phyloP scores from a whole-genome alignment of 1,140 invertebrate species.

The Hypothenemus hampei region DNA sequence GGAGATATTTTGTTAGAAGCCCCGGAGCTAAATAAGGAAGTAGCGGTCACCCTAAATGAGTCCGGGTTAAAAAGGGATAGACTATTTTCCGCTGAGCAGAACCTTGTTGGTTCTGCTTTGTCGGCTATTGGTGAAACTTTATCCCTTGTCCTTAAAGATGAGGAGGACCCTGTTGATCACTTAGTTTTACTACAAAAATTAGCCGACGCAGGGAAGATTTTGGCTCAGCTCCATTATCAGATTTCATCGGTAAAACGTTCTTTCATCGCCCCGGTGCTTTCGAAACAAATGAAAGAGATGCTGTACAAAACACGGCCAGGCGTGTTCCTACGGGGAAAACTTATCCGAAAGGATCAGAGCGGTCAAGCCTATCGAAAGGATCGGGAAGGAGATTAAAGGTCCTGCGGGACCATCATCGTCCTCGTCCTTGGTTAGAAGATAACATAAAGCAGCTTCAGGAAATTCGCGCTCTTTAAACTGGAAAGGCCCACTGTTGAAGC shows the following conservation, averaged over 20 bases:
- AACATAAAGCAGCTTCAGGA: background rate
- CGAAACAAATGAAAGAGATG: background rate
- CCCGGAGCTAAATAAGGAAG: too few species aligned
- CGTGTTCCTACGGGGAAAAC: constrained; percentile 3
- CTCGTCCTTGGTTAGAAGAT: too few species aligned
- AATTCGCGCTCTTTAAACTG: background rate
- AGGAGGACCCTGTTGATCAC: background rate
- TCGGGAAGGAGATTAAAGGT: constrained; percentile 5
- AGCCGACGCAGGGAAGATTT: background rate
- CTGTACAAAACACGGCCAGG: background rate
- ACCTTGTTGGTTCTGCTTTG: background rate
- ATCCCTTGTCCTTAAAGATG: background rate
- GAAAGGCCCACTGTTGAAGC: background rate
- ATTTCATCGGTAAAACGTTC: background rate
- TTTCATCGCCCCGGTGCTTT: background rate
- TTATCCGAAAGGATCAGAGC: background rate
- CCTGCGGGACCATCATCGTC: too few species aligned
- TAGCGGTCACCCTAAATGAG: background rate
- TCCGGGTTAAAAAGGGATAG: background rate
- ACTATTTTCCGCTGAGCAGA: background rate
- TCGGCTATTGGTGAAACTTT: background rate
- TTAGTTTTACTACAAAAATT: background rate
- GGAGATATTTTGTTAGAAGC: too few species aligned
- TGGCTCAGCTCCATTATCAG: background rate
- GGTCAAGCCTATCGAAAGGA: constrained; percentile 1